A percentile compares a stretch with the other conserved stretches of the same genome.
phyloP scores from a whole-genome alignment of 2,888 invertebrate species.

The Pollenia amentaria region DNA sequence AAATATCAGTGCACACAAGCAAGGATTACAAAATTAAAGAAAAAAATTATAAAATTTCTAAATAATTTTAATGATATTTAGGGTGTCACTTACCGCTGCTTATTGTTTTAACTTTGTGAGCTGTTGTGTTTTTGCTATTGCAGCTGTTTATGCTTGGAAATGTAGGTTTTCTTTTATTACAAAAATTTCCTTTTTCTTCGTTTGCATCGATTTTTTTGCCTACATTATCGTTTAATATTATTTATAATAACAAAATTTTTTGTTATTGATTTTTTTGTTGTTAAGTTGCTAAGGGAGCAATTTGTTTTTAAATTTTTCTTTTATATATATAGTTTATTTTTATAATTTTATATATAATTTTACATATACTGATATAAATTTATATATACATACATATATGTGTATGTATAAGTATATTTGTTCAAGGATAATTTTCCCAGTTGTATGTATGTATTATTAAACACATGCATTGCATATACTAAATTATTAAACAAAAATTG shows the following conservation, averaged over 20 bases:
- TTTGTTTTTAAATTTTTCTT: conserved; percentile 11
- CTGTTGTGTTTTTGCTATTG: background rate
- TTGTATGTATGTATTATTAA: background rate
- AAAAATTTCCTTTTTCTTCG: conserved; percentile 1
- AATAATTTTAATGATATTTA: too few relatives aligned
- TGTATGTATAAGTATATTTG: background rate
- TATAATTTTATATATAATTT: conserved; percentile 24
- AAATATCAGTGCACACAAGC: too few relatives aligned
- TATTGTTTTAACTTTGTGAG: background rate
- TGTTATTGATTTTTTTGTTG: conserved; percentile 49
- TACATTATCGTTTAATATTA: conserved; percentile 11
- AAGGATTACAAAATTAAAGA: background rate
- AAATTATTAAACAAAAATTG: too few relatives aligned
- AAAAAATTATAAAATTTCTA: too few relatives aligned
- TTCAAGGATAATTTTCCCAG: conserved; percentile 43
- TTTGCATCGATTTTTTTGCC: conserved; percentile 33
- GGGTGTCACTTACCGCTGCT: conserved; percentile 9
- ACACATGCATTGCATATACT: background rate
- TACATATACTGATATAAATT: conserved; percentile 4
- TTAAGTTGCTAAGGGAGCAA: conserved; percentile 30
- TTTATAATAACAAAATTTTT: background rate
- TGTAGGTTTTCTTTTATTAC: conserved; percentile 11
- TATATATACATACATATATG: conserved; percentile 17
- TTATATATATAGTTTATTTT: background rate
- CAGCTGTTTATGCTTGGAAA: background rate